Percentiles rank a stretch among this genome's conserved stretches.
phyloP scores from a whole-genome alignment of 2,888 invertebrate genomes.

The Drosophila formosana region DNA sequence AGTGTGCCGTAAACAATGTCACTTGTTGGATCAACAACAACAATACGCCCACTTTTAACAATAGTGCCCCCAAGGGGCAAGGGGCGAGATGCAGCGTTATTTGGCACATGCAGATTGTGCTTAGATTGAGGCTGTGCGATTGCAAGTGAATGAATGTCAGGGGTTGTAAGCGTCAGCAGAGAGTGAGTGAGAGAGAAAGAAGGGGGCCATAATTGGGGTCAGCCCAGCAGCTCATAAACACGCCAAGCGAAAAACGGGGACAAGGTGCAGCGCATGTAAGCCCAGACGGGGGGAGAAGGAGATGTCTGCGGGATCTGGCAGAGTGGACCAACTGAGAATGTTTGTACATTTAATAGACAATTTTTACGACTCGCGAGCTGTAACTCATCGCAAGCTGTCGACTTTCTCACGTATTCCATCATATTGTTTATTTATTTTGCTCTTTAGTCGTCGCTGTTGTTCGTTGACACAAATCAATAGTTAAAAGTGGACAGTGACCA shows the following conservation, averaged over 20 bases:
- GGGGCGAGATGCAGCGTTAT: constrained; percentile 12
- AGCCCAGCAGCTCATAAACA: constrained; percentile 52
- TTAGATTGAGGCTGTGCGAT: constrained; percentile 45
- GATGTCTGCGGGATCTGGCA: too few species aligned
- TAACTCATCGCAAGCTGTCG: constrained; percentile 21
- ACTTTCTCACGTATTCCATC: constrained; percentile 34
- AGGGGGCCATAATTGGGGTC: constrained; percentile 50
- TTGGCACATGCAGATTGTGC: constrained; percentile 44
- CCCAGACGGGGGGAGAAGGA: neutral
- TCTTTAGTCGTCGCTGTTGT: neutral
- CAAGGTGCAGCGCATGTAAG: constrained; percentile 20
- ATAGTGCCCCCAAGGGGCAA: neutral
- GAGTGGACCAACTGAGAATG: constrained; percentile 5
- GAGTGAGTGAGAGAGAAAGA: too few species aligned
- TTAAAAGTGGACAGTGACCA: constrained; percentile 24
- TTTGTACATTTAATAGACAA: constrained; percentile 17
- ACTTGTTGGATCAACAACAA: constrained; percentile 31
- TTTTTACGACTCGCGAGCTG: constrained; percentile 11
- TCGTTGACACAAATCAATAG: constrained; percentile 31
- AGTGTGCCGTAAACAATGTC: constrained; percentile 25
- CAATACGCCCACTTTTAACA: constrained; percentile 35
- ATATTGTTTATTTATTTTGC: constrained; percentile 15
- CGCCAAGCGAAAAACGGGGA: constrained; percentile 39
- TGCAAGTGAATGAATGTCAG: constrained; percentile 31
- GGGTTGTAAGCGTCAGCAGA: constrained; percentile 1